Percentiles rank a stretch among this genome's conserved stretches.
phyloP scores from a whole-genome alignment of 2,797 vertebrate species.

The Arnoldichthys spilopterus region DNA sequence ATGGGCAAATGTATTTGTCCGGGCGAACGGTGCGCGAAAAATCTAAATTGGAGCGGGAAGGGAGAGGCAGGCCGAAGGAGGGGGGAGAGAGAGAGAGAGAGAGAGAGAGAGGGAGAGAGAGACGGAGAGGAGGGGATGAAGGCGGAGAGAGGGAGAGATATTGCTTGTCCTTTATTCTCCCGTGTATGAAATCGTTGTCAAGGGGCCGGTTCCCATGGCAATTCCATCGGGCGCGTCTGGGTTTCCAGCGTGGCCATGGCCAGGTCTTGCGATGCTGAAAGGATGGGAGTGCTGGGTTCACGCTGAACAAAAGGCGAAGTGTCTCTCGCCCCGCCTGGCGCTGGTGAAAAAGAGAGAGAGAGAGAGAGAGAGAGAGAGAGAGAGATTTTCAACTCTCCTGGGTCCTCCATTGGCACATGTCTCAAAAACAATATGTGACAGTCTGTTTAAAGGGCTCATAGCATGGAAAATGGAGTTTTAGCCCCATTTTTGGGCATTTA shows the following conservation, averaged over 20 bases:
- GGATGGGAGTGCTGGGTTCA: conserved; percentile 54
- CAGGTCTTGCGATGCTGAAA: conserved; percentile 61
- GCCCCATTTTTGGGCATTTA: not conserved
- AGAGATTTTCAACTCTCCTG: not conserved
- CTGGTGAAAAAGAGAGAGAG: conserved; percentile 6
- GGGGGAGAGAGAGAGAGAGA: conserved; percentile 8
- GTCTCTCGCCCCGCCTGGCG: conserved; percentile 23
- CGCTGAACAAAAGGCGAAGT: conserved; percentile 44
- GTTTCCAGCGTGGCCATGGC: conserved; percentile 53
- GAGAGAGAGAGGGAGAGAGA: conserved; percentile 25
- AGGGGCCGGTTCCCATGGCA: conserved; percentile 84
- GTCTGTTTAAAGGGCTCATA: too few species aligned
- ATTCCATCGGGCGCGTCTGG: conserved; percentile 69
- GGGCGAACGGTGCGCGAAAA: conserved; percentile 7
- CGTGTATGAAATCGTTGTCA: conserved; percentile 73
- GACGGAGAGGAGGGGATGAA: conserved; percentile 60
- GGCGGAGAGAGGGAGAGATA: conserved; percentile 64
- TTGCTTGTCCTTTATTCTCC: conserved; percentile 79
- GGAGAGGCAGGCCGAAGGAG: not conserved
- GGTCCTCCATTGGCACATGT: not conserved
- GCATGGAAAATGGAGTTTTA: not conserved
- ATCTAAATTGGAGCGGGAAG: conserved; percentile 46
- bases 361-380: conserved; percentile 9
- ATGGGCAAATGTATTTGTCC: conserved; percentile 33
- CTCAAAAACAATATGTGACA: not conserved